A percentile compares a stretch with the other conserved stretches of the same genome.
Conservation (phyloP, 2,888 invertebrate genomes). For the Pristionchus fissidentatus region DNA sequence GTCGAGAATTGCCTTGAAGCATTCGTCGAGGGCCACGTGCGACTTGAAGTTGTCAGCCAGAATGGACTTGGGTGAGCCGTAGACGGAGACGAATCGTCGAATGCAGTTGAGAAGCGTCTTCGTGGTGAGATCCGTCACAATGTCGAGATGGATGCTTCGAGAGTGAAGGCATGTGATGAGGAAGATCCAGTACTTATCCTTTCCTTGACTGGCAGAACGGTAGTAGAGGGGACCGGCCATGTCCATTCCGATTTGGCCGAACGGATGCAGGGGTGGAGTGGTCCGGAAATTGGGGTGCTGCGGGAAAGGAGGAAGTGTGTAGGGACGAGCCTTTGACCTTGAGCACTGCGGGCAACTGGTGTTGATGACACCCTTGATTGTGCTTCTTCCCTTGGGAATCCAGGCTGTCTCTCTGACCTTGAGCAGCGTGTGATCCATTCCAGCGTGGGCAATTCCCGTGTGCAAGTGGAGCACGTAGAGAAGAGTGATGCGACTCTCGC, state of each 20-base stretch:
- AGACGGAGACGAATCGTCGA: constrained; percentile 48
- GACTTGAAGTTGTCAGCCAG: constrained; percentile 57
- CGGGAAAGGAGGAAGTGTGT: background rate
- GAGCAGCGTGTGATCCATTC: constrained; percentile 20
- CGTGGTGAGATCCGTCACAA: constrained; percentile 47
- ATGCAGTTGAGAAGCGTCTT: constrained; percentile 42
- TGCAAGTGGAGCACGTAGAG: constrained; percentile 17
- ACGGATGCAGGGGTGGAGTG: background rate
- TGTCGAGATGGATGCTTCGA: constrained; percentile 53
- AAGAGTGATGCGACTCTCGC: background rate
- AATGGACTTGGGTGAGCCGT: constrained; percentile 49
- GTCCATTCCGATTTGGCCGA: constrained; percentile 3
- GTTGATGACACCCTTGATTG: constrained; percentile 14
- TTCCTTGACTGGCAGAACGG: background rate
- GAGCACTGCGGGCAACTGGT: background rate
- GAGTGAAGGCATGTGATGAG: constrained; percentile 52
- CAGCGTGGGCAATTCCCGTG: background rate
- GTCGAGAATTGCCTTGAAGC: constrained; percentile 19
- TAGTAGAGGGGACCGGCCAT: constrained; percentile 22
- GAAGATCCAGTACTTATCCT: constrained; percentile 46
- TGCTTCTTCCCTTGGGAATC: background rate
- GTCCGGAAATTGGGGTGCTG: background rate
- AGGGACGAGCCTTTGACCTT: constrained; percentile 5
- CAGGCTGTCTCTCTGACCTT: background rate
- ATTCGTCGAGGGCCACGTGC: background rate